Conservation (phyloP, 1,140 invertebrate species). For the Himalopsyche phryganea region DNA sequence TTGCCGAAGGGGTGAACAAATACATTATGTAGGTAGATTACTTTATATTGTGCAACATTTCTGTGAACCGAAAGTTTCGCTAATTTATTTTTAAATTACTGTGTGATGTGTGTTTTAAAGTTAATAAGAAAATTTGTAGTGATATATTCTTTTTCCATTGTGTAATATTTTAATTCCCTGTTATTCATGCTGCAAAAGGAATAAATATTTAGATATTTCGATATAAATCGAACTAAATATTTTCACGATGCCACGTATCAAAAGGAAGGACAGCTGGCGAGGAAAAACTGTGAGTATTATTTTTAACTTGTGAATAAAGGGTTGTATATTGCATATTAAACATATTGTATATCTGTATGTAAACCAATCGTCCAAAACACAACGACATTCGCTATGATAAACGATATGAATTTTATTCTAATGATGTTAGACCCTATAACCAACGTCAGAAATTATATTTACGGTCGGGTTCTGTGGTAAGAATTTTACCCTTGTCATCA, state of each 20-base stretch:
- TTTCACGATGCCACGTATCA: conserved; percentile 40
- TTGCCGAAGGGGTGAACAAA: too few species aligned
- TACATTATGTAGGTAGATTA: too few species aligned
- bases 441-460: background rate
- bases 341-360: background rate
- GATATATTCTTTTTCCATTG: too few species aligned
- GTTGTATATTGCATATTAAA: background rate
- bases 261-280: conserved; percentile 43
- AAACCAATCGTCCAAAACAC: background rate
- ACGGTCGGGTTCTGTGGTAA: background rate
- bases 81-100: too few species aligned
- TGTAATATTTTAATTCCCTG: too few species aligned
- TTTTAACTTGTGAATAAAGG: background rate
- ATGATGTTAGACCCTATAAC: background rate
- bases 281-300: conserved; percentile 41
- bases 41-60: too few species aligned
- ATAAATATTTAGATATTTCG: background rate
- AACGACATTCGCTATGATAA: background rate
- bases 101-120: too few species aligned
- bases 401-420: background rate
- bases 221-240: conserved; percentile 2
- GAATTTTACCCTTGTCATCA: too few species aligned
- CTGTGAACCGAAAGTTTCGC: too few species aligned
- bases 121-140: too few species aligned
- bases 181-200: too few species aligned